Base-by-base conservation (phyloP, 2,797 vertebrate genomes). In the Melanotaenia boesemani region DNA sequence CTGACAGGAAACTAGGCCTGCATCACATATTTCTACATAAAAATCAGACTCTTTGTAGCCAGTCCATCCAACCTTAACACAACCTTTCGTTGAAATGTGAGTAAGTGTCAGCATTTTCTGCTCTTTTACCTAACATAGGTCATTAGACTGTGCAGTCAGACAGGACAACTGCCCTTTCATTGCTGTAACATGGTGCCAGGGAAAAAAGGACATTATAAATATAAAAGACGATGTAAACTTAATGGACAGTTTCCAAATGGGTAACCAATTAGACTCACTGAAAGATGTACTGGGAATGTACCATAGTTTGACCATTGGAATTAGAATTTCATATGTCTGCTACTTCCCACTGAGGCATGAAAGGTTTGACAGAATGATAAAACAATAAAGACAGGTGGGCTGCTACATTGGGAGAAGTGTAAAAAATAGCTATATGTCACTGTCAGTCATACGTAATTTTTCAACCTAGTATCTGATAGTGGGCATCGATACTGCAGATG, bases 291-390 rank as follows among this genome's bases (percentile, higher is more conserved):
- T 34, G 48, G 1, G 16, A 64, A 68, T 32, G 39, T 18, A 32
- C 55, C 24, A 58, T 63, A 72, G 41, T 69, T 67, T 3, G 1
- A 8, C 22, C 15, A 32, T 58, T 66, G 52, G 18, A 6, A 22
- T 81, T 56, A 37, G 28, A 68, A 68, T 84, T 76, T 59, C 22
- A 56, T 76, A 80, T 85, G 62, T 36, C 36, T 58, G 57, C 67
- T 83, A 55, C 70, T 82, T 86, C 79, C 77, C 71, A 50, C 73
- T 76, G 74, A 80, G 77, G 76, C 85, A 80, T 88, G 85, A 90
- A 74, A 66, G 80, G 64, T 82, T 82, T 88, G 79, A 89, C 84
- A 83, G 83, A 80, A 73, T 80, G 60, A 82, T 67, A 68, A 76
- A 86, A 86, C 71, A 84, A 86, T 84, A 88, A 79, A 79, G 72